Base-by-base conservation (phyloP, 2,888 invertebrate species). In the Ellobium chinense region DNA sequence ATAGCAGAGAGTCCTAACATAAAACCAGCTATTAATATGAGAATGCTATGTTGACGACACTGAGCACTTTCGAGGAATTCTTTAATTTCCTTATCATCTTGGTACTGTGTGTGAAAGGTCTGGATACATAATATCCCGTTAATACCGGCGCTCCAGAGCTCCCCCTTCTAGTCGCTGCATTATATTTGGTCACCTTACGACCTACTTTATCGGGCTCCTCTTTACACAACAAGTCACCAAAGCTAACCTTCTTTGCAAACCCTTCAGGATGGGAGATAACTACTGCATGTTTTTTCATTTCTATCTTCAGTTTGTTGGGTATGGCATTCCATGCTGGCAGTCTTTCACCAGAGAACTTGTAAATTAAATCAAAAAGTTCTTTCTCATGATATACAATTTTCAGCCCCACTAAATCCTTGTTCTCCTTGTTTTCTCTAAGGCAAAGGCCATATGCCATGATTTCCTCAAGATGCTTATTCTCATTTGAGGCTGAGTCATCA, bases 221-320 rank as follows among this genome's bases (percentile, higher is more conserved):
- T 5, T 69, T 39, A 9, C 37, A 36, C 5, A 69, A 0, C 1
- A 69, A 34, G 12, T 69, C 34, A 29, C 73, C 79, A 56, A 73
- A 54, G 18, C 79, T 79, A 31, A 79, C 58, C 21, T 36, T 18
- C 46, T 79, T 79, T 3, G 73, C 39, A 4, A 7, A 5, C 2
- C 79, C 79, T 54, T 79, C 73, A 1, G 79, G 79, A 34, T 79
- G 79, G 5, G 79, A 79, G n/a, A 79, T 79, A 1, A 79, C 37
- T 27, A 79, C 58, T 7, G 39, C 79, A 58, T 66, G 60, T 39
- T 78, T 60, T n/a, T 39, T 78, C 58, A 68, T 37, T 4, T 39
- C n/a, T n/a, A 2, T 9, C 31, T 78, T 78, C 1, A 69, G 18
- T 21, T 69, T 7, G 12, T 37, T 34, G 1, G 69, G 78, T n/a